Evolutionary conservation across 2,797 vertebrate genomes (phyloP).

Genomic region (Loriculus beryllinus): DNA sequence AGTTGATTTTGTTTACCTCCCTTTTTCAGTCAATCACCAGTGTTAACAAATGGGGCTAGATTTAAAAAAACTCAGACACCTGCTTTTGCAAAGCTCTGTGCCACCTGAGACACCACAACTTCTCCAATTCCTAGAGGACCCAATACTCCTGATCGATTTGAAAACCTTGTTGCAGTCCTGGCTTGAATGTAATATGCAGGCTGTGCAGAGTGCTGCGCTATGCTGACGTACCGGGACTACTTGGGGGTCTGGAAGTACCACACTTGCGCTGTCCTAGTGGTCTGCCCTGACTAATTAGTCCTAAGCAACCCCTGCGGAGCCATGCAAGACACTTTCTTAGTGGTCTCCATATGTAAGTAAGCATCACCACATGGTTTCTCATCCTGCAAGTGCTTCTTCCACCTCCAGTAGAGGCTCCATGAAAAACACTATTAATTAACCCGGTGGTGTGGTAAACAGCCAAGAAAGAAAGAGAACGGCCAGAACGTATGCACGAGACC

Average conservation of each 20-base stretch:
- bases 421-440: background rate
- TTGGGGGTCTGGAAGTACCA: background rate
- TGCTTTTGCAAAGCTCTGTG: background rate
- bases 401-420: background rate
- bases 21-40: background rate
- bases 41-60: background rate
- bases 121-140: background rate
- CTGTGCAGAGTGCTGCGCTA: rapidly evolving
- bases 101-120: background rate
- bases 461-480: background rate
- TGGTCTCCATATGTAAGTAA: background rate
- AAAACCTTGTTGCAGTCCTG: background rate
- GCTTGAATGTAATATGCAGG: background rate
- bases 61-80: background rate
- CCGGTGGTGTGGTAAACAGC: background rate
- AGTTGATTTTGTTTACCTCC: conserved; percentile 10
- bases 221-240: background rate
- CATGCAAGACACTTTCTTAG: background rate
- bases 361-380: background rate
- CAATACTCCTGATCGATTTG: background rate
- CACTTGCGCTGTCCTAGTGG: background rate
- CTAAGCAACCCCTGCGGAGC: background rate
- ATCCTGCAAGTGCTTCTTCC: background rate
- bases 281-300: background rate
- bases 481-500: background rate